A percentile compares a stretch with the other conserved stretches of the same genome.
Conservation (phyloP, 92 coral and sea anemone genomes). For the Heteractis magnifica region DNA sequence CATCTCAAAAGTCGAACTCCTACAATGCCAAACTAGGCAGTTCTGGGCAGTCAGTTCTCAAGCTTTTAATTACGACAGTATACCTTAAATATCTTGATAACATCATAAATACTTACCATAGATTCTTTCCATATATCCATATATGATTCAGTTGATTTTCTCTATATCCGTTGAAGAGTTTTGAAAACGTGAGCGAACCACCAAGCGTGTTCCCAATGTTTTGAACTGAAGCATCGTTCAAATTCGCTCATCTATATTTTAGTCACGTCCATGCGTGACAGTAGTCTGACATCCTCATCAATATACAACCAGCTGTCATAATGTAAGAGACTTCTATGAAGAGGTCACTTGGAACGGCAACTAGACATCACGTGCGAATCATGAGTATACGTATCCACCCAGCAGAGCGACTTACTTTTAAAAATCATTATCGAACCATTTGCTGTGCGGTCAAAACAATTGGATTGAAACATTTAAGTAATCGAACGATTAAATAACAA, state of each 20-base stretch:
- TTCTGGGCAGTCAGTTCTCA: background rate
- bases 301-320: slow-evolving; percentile 2
- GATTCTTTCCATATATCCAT: background rate
- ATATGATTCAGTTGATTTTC: background rate
- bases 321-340: background rate
- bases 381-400: background rate
- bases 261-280: background rate
- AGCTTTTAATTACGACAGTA: background rate
- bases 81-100: background rate
- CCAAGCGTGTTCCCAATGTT: background rate
- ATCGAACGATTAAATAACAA: background rate
- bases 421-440: background rate
- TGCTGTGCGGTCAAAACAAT: background rate
- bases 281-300: background rate
- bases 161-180: background rate
- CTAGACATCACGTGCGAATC: background rate
- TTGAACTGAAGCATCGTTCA: too few relatives aligned
- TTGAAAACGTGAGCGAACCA: background rate
- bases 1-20: too few relatives aligned
- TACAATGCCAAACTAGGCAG: background rate
- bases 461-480: background rate
- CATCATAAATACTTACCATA: background rate
- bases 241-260: background rate
- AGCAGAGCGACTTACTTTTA: background rate
- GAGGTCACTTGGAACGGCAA: background rate